Conservation (phyloP, 2,113 vertebrate species). For the Nesogale talazaci region DNA sequence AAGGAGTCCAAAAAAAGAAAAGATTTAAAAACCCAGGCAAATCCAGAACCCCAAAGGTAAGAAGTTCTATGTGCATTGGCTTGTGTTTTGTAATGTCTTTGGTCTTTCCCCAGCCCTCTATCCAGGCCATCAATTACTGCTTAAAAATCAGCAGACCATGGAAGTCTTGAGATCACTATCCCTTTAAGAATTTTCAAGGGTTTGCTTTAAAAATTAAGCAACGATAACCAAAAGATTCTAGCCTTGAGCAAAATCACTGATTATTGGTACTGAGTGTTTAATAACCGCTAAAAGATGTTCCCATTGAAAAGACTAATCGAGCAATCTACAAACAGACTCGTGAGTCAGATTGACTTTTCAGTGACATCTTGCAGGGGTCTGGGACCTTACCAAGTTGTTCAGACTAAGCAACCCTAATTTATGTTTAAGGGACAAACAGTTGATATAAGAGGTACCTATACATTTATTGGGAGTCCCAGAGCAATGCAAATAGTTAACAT, state of each 20-base stretch:
- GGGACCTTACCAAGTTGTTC: constrained; percentile 64
- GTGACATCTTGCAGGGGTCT: constrained; percentile 37
- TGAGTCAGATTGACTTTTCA: constrained; percentile 58
- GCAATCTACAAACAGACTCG: constrained; percentile 50
- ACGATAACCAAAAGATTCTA: neutral
- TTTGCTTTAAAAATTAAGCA: neutral
- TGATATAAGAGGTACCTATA: constrained; percentile 15
- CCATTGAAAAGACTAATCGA: constrained; percentile 51
- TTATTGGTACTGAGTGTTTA: constrained; percentile 39
- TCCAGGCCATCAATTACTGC: neutral
- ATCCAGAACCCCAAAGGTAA: constrained; percentile 93
- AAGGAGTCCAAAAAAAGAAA: constrained; percentile 97
- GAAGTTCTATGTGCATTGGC: constrained; percentile 74
- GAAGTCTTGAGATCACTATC: neutral
- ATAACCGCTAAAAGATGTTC: constrained; percentile 48
- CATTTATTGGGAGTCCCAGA: neutral
- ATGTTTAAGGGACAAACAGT: constrained; percentile 43
- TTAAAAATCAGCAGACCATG: constrained; percentile 41
- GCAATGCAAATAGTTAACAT: neutral
- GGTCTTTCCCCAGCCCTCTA: neutral
- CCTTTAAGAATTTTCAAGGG: neutral
- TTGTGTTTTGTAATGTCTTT: constrained; percentile 39
- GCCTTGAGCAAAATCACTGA: neutral
- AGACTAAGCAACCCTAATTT: constrained; percentile 57
- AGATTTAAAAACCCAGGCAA: constrained; percentile 90